phyloP scores from a whole-genome alignment of 2,113 vertebrate genomes.

The Papio anubis region DNA sequence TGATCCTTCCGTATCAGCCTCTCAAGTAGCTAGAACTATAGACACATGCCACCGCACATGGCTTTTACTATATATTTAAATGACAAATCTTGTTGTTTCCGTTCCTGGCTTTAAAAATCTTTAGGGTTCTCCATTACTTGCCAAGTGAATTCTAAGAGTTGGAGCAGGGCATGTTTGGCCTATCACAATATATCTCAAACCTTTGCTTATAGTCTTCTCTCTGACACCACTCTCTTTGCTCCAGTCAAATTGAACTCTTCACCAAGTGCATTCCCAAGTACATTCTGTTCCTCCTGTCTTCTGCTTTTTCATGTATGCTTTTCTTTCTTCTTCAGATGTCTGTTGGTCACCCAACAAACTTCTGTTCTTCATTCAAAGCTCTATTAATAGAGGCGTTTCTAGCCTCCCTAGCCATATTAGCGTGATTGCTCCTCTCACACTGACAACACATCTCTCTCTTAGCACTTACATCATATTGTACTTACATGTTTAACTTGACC shows the following conservation, averaged over 20 bases:
- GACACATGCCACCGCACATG: too few species aligned
- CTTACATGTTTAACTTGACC: not conserved
- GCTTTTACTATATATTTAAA: not conserved
- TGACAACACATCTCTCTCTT: not conserved
- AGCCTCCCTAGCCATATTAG: not conserved
- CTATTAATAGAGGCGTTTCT: not conserved
- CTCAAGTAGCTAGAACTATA: too few species aligned
- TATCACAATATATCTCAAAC: not conserved
- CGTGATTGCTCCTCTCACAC: not conserved
- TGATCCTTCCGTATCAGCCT: too few species aligned
- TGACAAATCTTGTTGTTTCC: not conserved
- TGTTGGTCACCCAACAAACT: not conserved
- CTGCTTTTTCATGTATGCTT: not conserved
- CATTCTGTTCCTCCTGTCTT: not conserved
- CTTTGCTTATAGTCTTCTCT: not conserved
- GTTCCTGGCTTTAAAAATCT: constrained; percentile 6
- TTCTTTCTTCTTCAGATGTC: not conserved
- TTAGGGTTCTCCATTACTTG: not conserved
- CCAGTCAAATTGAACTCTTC: not conserved
- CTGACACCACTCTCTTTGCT: not conserved
- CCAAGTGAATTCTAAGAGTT: not conserved
- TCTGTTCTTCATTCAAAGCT: not conserved
- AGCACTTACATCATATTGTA: not conserved
- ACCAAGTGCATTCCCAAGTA: not conserved
- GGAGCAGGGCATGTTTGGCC: not conserved